Base-by-base conservation (phyloP, 2,888 invertebrate species). In the Andrena marginata region DNA sequence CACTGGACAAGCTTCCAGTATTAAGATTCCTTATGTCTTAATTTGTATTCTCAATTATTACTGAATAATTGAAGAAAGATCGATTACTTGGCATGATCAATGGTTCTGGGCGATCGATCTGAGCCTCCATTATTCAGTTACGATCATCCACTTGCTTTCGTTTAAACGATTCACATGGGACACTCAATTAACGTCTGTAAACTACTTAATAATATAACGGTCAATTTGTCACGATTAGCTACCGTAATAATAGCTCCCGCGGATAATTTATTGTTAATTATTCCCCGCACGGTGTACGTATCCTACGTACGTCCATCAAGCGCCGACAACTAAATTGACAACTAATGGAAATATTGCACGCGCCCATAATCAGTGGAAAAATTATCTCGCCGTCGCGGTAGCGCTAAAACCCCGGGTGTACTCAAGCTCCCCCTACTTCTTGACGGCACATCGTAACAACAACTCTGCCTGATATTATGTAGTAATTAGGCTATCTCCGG, bases 181-280 rank as follows among this genome's bases (percentile, higher is more conserved):
- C 83, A 87, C 87, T 87, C 89, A 90, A 92, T 92, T 92, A 92
- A 88, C 87, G 89, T 89, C 86, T 79, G 88, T 86, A 90, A 90
- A 83, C 90, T 90, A 87, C 90, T 93, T 93, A 93, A 93, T 93
- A 92, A 92, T 90, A 91, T 91, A 93, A 93, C 92, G 92, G 90
- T 92, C 92, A 93, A 93, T 93, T 93, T 93, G 88, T 90, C 89
- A 87, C 92, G 92, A 93, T 93, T 93, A 93, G 92, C 90, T 80
- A 77, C 85, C 81, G 73, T 92, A 93, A 93, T 93, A 90, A 93
- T 92, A 93, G 87, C 90, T 91, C 87, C 70, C 75, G 78, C 82
- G 74, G 89, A 92, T 92, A 92, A 93, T 93, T 93, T 92, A 92
- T 92, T 92, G 91, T 92, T 93, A 93, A 93, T 93, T 93, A 93